These are phyloP conservation scores for Tigriopus californicus DNA, from an alignment of 2,888 invertebrate species.

Conservation along the genomic window DNA sequence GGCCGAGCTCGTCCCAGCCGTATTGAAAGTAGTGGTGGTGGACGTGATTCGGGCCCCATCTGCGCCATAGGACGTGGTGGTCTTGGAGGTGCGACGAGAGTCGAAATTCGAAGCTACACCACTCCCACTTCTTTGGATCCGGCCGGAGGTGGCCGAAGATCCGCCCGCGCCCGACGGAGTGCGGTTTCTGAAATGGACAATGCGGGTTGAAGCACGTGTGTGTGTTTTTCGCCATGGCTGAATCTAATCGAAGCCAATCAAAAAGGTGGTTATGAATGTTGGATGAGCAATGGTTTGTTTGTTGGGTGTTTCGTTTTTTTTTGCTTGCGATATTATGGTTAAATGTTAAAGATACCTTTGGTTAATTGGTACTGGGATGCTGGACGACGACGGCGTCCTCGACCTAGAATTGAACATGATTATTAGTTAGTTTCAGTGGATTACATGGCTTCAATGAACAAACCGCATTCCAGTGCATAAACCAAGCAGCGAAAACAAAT, in stretches of 20 bases:
- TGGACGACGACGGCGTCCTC: conserved; percentile 52
- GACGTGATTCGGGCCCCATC: conserved; percentile 10
- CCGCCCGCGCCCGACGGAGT: not conserved
- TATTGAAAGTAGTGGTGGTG: not conserved
- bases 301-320: no score
- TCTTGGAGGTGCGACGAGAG: conserved; percentile 10
- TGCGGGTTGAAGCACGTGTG: not conserved
- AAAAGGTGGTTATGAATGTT: no score
- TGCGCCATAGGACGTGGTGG: conserved; percentile 11
- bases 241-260: no score
- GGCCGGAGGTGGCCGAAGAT: not conserved
- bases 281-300: no score
- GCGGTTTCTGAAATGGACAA: conserved; percentile 7
- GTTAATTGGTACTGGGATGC: conserved; percentile 23
- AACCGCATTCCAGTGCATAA: no score
- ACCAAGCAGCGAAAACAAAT: no score
- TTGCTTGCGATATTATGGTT: not conserved
- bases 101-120: not conserved
- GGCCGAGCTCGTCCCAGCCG: not conserved
- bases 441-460: not conserved
- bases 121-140: conserved; percentile 12
- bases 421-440: not conserved
- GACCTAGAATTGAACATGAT: conserved; percentile 33
- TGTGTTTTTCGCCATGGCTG: no score
- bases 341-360: conserved; percentile 9